Percentiles rank a stretch among this genome's conserved stretches.
Conservation (phyloP, 2,888 invertebrate genomes). For the Dicyrtomina minuta region DNA sequence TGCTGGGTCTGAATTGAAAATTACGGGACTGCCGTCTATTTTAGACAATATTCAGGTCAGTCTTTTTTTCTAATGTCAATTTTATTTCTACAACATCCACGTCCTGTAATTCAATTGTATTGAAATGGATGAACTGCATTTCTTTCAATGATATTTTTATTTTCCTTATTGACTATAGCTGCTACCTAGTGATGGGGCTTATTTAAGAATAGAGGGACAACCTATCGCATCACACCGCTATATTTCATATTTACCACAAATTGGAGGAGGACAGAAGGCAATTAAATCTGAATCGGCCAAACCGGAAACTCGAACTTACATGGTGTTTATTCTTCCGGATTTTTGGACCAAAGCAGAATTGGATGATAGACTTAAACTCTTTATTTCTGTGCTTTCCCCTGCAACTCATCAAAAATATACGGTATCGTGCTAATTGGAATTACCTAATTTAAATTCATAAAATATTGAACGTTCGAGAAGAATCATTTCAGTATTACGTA, state of each 20-base stretch:
- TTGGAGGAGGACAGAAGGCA: background rate
- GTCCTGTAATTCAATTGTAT: conserved; percentile 3
- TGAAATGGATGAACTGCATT: too few relatives aligned
- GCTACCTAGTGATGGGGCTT: conserved; percentile 21
- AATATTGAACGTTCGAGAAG: too few relatives aligned
- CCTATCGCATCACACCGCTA: background rate
- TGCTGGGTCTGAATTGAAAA: conserved; percentile 54
- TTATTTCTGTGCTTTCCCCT: conserved; percentile 39
- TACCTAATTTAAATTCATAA: background rate
- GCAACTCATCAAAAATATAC: conserved; percentile 41
- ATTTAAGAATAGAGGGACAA: conserved; percentile 7
- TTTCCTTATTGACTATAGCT: conserved; percentile 18
- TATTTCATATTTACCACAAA: conserved; percentile 4
- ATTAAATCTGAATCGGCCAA: background rate
- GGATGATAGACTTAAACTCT: conserved; percentile 27
- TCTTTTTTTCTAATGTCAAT: background rate
- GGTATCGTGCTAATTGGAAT: background rate
- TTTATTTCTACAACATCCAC: too few relatives aligned
- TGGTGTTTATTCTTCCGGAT: conserved; percentile 20
- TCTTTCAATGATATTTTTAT: background rate
- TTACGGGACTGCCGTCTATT: conserved; percentile 63
- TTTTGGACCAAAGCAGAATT: conserved; percentile 28
- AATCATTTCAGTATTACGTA: conserved; percentile 3
- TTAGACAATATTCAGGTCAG: conserved; percentile 62
- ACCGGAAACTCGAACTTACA: conserved; percentile 26